phyloP scores from a whole-genome alignment of 2,113 vertebrate species.

The Oreochromis spilurus region DNA sequence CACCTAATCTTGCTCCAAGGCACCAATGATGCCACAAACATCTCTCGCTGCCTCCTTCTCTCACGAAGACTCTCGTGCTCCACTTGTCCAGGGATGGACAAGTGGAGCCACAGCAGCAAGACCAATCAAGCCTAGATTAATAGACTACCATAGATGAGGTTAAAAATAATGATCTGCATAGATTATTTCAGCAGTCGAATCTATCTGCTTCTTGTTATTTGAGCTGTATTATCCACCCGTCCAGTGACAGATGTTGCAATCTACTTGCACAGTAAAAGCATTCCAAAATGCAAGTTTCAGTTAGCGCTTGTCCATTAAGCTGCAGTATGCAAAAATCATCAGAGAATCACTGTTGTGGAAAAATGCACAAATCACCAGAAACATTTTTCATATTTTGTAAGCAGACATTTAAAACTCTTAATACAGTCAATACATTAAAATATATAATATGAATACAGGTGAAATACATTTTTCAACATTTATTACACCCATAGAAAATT shows the following conservation, averaged over 20 bases:
- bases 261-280: background rate
- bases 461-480: background rate
- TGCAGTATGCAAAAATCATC: background rate
- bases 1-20: constrained; percentile 17
- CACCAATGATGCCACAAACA: background rate
- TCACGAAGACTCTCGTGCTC: background rate
- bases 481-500: background rate
- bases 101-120: background rate
- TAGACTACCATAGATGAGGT: background rate
- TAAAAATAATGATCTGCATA: background rate
- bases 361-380: background rate
- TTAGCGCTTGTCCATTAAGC: background rate
- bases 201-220: background rate
- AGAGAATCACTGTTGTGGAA: background rate
- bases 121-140: background rate
- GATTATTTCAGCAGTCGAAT: background rate
- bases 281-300: background rate
- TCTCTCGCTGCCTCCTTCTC: background rate
- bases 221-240: background rate
- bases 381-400: background rate
- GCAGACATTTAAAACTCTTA: background rate
- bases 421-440: background rate
- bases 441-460: background rate
- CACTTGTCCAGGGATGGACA: background rate
- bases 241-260: background rate